Evolutionary conservation across 1,140 invertebrate genomes (phyloP).

Genomic region (Pseudomyrmex concolor): DNA sequence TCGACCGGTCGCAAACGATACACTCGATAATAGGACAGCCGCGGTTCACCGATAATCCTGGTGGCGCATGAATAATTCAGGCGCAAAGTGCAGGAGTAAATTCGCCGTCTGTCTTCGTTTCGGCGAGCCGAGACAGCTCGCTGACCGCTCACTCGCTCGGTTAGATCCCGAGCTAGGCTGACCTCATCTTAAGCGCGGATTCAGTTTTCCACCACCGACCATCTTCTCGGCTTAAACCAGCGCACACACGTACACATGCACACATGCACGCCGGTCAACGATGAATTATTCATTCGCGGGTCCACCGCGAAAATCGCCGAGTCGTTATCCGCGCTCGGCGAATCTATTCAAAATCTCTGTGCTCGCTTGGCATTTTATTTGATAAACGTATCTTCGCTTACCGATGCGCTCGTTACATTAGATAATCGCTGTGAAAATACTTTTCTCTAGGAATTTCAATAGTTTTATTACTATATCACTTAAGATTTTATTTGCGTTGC

Average conservation of each 20-base stretch:
- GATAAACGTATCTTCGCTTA: not conserved
- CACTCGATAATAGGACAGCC: slow-evolving; percentile 67
- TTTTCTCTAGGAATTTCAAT: not conserved
- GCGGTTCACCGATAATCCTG: slow-evolving; percentile 65
- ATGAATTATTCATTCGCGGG: slow-evolving; percentile 70
- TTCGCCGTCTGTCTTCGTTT: slow-evolving; percentile 78
- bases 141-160: slow-evolving; percentile 58
- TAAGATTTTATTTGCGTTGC: too few species aligned
- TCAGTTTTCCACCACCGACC: slow-evolving; percentile 62
- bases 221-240: not conserved
- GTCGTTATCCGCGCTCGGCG: slow-evolving; percentile 9
- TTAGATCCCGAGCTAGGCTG: slow-evolving; percentile 33
- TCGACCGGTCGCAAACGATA: slow-evolving; percentile 46
- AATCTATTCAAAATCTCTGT: slow-evolving; percentile 24
- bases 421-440: not conserved
- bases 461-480: not conserved
- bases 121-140: slow-evolving; percentile 61
- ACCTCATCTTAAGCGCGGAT: slow-evolving; percentile 68
- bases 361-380: not conserved
- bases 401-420: not conserved
- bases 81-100: slow-evolving; percentile 76
- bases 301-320: slow-evolving; percentile 56
- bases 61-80: slow-evolving; percentile 72
- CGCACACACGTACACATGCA: not conserved
- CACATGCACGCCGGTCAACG: not conserved